A percentile compares a stretch with the other conserved stretches of the same genome.
These are phyloP conservation scores for Leptura quadrifasciata DNA, from an alignment of 2,888 invertebrate species.

Conservation along the genomic window DNA sequence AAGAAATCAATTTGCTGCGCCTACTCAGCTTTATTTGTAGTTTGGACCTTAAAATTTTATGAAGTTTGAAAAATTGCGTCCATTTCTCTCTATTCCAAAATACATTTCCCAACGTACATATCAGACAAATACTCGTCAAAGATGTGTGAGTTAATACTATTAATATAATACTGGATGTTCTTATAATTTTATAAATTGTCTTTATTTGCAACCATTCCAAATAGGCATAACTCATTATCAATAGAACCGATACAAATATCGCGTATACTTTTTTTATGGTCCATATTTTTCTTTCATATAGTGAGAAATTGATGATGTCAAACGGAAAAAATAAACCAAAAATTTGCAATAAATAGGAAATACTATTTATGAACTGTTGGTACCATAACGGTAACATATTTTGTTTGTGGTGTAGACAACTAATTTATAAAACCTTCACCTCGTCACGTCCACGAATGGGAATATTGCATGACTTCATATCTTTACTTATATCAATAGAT, in stretches of 20 bases:
- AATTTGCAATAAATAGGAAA: conserved; percentile 33
- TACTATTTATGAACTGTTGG: background rate
- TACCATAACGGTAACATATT: conserved; percentile 24
- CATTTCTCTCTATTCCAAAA: conserved; percentile 49
- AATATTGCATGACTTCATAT: conserved; percentile 25
- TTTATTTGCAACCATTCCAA: conserved; percentile 32
- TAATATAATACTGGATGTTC: conserved; percentile 48
- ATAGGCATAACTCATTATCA: conserved; percentile 41
- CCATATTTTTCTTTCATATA: conserved; percentile 11
- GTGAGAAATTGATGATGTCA: conserved; percentile 21
- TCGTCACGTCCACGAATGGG: background rate
- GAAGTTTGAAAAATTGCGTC: conserved; percentile 45
- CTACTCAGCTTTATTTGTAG: conserved; percentile 34
- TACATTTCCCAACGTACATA: conserved; percentile 44
- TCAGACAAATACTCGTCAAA: conserved; percentile 43
- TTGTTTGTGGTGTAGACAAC: background rate
- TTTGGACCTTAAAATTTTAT: conserved; percentile 41
- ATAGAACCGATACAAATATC: conserved; percentile 11
- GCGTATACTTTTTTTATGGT: conserved; percentile 29
- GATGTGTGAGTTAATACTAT: conserved; percentile 33
- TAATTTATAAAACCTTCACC: background rate
- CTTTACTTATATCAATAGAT: background rate
- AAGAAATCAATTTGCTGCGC: conserved; percentile 40
- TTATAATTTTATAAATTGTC: conserved; percentile 34
- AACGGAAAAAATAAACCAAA: conserved; percentile 43